These are phyloP conservation scores for Petromus typicus DNA, from an alignment of 2,113 vertebrate species.

Conservation along the genomic window DNA sequence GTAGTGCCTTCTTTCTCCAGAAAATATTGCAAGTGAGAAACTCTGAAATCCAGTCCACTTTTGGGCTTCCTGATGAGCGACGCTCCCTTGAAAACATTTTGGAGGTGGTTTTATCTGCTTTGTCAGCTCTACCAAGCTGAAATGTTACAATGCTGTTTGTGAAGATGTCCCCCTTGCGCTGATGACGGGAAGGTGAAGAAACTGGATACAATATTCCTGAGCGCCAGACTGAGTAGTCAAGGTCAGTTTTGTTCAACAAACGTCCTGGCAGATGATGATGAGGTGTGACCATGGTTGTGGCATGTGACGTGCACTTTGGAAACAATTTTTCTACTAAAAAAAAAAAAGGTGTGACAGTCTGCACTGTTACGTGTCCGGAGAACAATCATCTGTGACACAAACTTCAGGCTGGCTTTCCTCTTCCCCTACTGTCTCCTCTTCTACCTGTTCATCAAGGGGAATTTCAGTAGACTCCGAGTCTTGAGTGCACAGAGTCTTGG, in stretches of 20 bases:
- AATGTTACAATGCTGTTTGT: slow-evolving; percentile 76
- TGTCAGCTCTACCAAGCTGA: slow-evolving; percentile 74
- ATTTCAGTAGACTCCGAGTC: slow-evolving; percentile 99
- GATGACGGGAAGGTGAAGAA: slow-evolving; percentile 85
- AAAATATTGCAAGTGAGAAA: slow-evolving; percentile 72
- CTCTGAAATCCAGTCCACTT: slow-evolving; percentile 65
- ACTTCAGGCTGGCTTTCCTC: slow-evolving; percentile 89
- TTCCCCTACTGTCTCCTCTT: slow-evolving; percentile 91
- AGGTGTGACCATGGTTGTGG: slow-evolving; percentile 89
- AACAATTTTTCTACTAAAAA: slow-evolving; percentile 87
- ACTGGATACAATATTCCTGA: slow-evolving; percentile 95
- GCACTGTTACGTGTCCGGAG: slow-evolving; percentile 93
- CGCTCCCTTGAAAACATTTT: slow-evolving; percentile 83
- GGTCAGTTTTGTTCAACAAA: slow-evolving; percentile 90
- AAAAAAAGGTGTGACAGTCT: slow-evolving; percentile 51
- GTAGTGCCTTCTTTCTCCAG: slow-evolving; percentile 64
- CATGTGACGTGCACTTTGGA: slow-evolving; percentile 91
- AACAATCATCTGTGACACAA: slow-evolving; percentile 87
- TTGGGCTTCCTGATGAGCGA: slow-evolving; percentile 82
- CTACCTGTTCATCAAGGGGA: slow-evolving; percentile 96
- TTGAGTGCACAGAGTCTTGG: slow-evolving; percentile 98
- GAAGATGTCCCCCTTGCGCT: slow-evolving; percentile 76
- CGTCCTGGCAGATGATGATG: slow-evolving; percentile 87
- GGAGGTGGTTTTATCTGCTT: slow-evolving; percentile 78
- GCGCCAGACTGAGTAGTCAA: slow-evolving; percentile 95